A percentile compares a stretch with the other conserved stretches of the same genome.
phyloP scores from a whole-genome alignment of 1,140 invertebrate species.

The Apocrypta bakeri region DNA sequence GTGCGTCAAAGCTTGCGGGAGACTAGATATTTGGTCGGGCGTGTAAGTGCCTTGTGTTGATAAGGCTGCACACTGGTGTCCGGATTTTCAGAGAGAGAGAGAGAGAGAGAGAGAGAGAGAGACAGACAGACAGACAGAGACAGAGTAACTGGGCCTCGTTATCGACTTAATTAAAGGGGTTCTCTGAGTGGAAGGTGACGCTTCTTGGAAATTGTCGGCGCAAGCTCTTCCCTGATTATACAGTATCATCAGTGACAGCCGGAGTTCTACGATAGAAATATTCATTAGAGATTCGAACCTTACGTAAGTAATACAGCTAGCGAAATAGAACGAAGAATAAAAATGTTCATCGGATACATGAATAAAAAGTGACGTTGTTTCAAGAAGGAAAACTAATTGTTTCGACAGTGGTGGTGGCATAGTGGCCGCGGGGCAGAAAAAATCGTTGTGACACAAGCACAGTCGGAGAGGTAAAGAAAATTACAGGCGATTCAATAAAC shows the following conservation, averaged over 20 bases:
- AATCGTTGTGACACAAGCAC: conserved; percentile 21
- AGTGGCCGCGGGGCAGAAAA: conserved; percentile 21
- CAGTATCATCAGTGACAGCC: background rate
- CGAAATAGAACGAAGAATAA: background rate
- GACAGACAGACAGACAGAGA: background rate
- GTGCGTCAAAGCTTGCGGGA: conserved; percentile 1
- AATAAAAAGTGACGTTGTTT: conserved; percentile 5
- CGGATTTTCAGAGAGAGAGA: background rate
- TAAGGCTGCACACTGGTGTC: background rate
- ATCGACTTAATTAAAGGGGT: conserved; percentile 41
- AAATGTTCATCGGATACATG: background rate
- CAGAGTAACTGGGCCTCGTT: conserved; percentile 1
- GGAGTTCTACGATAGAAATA: background rate
- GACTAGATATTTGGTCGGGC: conserved; percentile 23
- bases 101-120: background rate
- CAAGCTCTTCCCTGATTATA: background rate
- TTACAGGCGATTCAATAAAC: conserved; percentile 44
- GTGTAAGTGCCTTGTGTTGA: conserved; percentile 29
- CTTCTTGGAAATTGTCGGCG: background rate
- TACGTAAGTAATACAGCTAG: too few relatives aligned
- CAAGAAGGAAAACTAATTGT: conserved; percentile 36
- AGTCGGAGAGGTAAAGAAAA: conserved; percentile 30
- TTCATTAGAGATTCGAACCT: background rate
- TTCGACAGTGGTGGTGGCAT: background rate
- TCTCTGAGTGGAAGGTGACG: background rate